phyloP scores from a whole-genome alignment of 2,113 vertebrate genomes.

The Gnathonemus echidnorhynchus region DNA sequence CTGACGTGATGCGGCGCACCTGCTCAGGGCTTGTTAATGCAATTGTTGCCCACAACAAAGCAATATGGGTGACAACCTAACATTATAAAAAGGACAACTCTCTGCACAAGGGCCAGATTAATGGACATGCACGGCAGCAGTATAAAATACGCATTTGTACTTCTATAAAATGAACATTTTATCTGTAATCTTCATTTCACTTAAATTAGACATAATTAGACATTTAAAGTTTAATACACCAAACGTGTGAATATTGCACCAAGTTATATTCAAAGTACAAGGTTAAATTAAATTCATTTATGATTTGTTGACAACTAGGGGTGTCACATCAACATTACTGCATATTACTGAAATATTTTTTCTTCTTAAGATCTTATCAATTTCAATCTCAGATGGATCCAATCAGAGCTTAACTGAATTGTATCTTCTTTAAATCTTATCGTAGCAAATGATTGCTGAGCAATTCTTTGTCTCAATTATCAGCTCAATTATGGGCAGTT shows the following conservation, averaged over 20 bases:
- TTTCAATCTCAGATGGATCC: not conserved
- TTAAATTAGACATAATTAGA: not conserved
- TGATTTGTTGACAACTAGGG: not conserved
- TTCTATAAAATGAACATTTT: not conserved
- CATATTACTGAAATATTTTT: not conserved
- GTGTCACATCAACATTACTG: not conserved
- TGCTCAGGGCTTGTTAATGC: not conserved
- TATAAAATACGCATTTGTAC: not conserved
- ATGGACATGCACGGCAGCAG: not conserved
- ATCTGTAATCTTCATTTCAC: not conserved
- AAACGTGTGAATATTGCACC: not conserved
- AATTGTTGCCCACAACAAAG: not conserved
- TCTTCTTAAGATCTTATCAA: not conserved
- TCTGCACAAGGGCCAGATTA: not conserved
- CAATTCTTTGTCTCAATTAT: too few relatives aligned
- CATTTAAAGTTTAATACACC: not conserved
- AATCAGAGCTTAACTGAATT: not conserved
- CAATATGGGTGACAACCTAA: not conserved
- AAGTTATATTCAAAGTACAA: not conserved
- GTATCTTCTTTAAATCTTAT: not conserved
- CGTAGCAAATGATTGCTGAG: not conserved
- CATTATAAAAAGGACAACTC: not conserved
- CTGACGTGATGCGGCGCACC: not conserved
- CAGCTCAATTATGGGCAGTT: not conserved
- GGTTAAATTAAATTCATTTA: not conserved